Base-by-base conservation (phyloP, 1,140 invertebrate species). In the Halyomorpha halys region DNA sequence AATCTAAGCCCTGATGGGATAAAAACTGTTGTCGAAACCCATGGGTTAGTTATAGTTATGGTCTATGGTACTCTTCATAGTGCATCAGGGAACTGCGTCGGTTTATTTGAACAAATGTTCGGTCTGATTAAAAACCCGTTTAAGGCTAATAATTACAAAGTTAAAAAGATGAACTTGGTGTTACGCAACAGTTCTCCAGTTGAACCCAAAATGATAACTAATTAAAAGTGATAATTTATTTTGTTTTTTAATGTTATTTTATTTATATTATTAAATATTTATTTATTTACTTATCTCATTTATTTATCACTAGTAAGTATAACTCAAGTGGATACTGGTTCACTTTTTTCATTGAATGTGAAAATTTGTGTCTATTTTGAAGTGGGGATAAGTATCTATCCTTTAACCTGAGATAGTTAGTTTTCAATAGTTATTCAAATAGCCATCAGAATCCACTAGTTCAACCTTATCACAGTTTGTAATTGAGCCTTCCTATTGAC, bases 81-180 rank as follows among this genome's bases (percentile, higher is more conserved):
- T 51, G 70, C 71, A 0, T 65, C 73, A 18, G 67, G 74, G 14
- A 63, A 67, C 25, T 79, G 75, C 67, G 70, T 78, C n/a, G 84
- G 84, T 6, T 71, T 82, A n/a, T 86, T 84, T 71, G 81, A 84
- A 67, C 81, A 84, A 69, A 68, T 77, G 18, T 85, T 85, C 73
- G 79, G 78, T 8, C 68, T 86, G 16, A 71, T 81, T 5, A 76
- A 78, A 61, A 82, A 85, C 74, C 83, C 83, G 1, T 74, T 72
- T 63, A 69, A 69, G 21, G 72, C 76, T 4, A 83, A 84, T 69
- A 83, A 81, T 68, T 85, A 80, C 78, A 84, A 83, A 72, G 78
- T 83, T 44, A 83, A 83, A 68, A 59, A 30, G 23, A 73, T 71
- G 21, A 45, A 68, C 3, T 25, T 72, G 15, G 44, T 54, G 44